phyloP scores from a whole-genome alignment of 2,888 invertebrate species.

The Cephus nigrinus region DNA sequence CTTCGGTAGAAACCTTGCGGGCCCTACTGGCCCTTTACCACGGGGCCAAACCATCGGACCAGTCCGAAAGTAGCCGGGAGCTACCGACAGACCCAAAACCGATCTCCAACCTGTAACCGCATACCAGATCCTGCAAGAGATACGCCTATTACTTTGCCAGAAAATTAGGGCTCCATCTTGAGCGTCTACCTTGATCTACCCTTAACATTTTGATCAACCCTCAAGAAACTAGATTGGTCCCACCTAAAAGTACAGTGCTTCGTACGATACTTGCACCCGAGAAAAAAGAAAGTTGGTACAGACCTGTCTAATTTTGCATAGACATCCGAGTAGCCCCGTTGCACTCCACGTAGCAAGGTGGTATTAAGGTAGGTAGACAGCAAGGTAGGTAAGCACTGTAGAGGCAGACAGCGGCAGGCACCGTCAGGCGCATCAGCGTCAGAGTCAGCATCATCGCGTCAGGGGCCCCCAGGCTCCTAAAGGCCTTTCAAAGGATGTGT shows the following conservation, averaged over 20 bases:
- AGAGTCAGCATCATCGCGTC: constrained; percentile 28
- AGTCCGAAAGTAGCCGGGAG: constrained; percentile 16
- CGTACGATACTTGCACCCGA: too few species aligned
- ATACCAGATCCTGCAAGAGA: constrained; percentile 27
- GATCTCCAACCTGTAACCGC: constrained; percentile 16
- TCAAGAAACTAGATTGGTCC: too few species aligned
- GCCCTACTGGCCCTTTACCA: constrained; percentile 5
- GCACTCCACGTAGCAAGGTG: background rate
- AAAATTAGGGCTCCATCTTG: background rate
- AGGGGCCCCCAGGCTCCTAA: constrained; percentile 29
- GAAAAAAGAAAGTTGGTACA: background rate
- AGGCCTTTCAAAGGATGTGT: background rate
- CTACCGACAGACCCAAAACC: constrained; percentile 8
- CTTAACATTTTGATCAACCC: background rate
- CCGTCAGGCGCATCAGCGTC: constrained; percentile 30
- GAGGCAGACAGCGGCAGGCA: constrained; percentile 19
- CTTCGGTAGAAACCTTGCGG: constrained; percentile 1
- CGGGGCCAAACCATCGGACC: constrained; percentile 6
- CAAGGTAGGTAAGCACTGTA: background rate
- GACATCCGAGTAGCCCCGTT: background rate
- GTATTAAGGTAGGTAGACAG: background rate
- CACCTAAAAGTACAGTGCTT: too few species aligned
- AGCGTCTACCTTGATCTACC: background rate
- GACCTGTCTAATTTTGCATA: background rate
- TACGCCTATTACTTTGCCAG: background rate